Evolutionary conservation across 2,888 invertebrate genomes (phyloP), one percentile per base, ranked within the genome.

Genomic region (Xestia sexstrigata): DNA sequence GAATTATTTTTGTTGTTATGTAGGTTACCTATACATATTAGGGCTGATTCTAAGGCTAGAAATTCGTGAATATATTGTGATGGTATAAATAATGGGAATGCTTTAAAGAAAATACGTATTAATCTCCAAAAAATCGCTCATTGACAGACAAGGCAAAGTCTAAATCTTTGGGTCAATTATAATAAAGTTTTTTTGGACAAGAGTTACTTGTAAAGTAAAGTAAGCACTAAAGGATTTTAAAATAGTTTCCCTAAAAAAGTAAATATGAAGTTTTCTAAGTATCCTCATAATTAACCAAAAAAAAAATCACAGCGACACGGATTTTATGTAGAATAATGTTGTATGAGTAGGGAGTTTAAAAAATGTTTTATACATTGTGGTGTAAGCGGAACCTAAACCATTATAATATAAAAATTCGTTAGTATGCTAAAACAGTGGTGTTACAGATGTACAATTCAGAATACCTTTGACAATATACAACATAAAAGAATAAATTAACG

Each of bases 401-500:
- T 66, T 52, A 23, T 1, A 65, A 47, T 67, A 35, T 52, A 17
- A 62, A 47, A 81, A 70, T 45, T 67, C 62, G 8, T 67, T 68
- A 63, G 15, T 52, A 76, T 67, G 17, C 42, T 68, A 76, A 77
- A 71, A 63, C 42, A 20, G 30, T 35, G 30, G 20, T 58, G 13
- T 81, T 26, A 68, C 30, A 58, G 20, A 30, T 68, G 30, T 69
- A 70, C 13, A 66, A 72, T 66, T 52, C 58, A 35, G 39, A 69
- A 78, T 30, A 69, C 78, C 58, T 69, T 71, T 82, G 63, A 69
- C 45, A 72, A 45, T 60, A n/a, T 65, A 68, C 26, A 60, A 65
- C 45, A 65, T 63, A 69, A 72, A 68, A 60, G 26, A 82, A 82
- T 69, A 78, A 72, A 78, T 68, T 77, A 69, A 78, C 60, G 73